Percentiles rank a stretch among this genome's conserved stretches.
phyloP scores from a whole-genome alignment of 1,140 invertebrate genomes.

The Drosophila paulistorum region DNA sequence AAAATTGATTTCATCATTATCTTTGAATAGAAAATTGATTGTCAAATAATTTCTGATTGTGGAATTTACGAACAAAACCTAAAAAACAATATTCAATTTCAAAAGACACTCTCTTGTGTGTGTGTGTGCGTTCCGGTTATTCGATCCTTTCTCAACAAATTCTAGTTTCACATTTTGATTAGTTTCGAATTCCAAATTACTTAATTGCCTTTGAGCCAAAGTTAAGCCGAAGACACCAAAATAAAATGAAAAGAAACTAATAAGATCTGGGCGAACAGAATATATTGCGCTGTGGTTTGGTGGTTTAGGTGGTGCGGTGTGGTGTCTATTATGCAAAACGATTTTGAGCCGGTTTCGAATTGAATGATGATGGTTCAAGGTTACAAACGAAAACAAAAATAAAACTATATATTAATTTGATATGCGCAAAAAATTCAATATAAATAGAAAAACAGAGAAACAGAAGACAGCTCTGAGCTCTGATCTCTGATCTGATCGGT shows the following conservation, averaged over 20 bases:
- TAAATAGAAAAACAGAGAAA: neutral
- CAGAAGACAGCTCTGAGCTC: neutral
- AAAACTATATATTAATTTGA: neutral
- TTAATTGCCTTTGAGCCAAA: constrained; percentile 11
- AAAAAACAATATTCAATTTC: too few species aligned
- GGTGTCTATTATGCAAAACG: constrained; percentile 2
- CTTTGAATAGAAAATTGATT: too few species aligned
- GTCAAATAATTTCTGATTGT: too few species aligned
- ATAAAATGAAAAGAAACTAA: neutral
- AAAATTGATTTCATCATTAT: too few species aligned
- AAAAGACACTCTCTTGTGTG: too few species aligned
- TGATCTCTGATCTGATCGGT: neutral
- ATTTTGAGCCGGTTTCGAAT: constrained; percentile 6
- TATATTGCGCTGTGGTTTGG: neutral
- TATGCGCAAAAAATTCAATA: neutral
- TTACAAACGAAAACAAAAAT: neutral
- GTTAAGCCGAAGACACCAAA: constrained; percentile 1
- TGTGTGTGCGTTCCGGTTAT: neutral
- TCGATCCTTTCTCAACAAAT: neutral
- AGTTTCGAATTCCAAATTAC: constrained; percentile 17
- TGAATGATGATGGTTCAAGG: constrained; percentile 14
- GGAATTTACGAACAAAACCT: too few species aligned
- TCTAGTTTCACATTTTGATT: constrained; percentile 10
- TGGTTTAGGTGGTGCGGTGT: too few species aligned
- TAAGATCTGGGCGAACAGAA: constrained; percentile 1